phyloP scores from a whole-genome alignment of 1,140 invertebrate genomes.

The Mercenaria mercenaria region DNA sequence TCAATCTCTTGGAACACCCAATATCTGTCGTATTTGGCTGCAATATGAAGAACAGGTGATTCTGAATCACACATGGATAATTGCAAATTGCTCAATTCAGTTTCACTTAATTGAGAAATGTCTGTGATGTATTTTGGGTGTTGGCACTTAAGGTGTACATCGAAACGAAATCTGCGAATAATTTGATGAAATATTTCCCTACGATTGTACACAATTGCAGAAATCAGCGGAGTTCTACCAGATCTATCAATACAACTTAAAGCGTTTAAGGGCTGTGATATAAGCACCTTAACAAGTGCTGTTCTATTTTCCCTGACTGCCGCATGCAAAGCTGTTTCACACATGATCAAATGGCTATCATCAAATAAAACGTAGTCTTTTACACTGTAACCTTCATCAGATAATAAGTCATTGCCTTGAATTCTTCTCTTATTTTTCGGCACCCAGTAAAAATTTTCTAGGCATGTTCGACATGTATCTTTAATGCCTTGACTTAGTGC shows the following conservation, averaged over 20 bases:
- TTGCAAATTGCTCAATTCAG: neutral
- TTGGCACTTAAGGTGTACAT: neutral
- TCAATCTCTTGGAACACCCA: neutral
- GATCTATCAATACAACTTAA: neutral
- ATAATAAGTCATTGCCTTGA: neutral
- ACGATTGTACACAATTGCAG: neutral
- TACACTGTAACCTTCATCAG: neutral
- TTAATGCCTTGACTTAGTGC: neutral
- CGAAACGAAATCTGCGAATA: neutral
- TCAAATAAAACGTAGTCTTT: neutral
- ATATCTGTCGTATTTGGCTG: neutral
- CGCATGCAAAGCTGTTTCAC: neutral
- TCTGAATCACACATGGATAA: neutral
- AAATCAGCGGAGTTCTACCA: neutral
- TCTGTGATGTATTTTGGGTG: neutral
- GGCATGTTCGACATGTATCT: neutral
- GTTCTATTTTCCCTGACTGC: neutral
- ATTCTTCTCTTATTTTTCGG: neutral
- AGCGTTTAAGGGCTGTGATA: neutral
- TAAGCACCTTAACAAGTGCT: neutral
- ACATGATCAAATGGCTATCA: neutral
- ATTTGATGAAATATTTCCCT: neutral
- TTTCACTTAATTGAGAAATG: neutral
- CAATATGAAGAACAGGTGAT: neutral
- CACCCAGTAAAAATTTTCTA: neutral